Percentiles rank a stretch among this genome's conserved stretches.
Conservation (phyloP, 2,797 vertebrate genomes). For the Sylvilagus floridanus region DNA sequence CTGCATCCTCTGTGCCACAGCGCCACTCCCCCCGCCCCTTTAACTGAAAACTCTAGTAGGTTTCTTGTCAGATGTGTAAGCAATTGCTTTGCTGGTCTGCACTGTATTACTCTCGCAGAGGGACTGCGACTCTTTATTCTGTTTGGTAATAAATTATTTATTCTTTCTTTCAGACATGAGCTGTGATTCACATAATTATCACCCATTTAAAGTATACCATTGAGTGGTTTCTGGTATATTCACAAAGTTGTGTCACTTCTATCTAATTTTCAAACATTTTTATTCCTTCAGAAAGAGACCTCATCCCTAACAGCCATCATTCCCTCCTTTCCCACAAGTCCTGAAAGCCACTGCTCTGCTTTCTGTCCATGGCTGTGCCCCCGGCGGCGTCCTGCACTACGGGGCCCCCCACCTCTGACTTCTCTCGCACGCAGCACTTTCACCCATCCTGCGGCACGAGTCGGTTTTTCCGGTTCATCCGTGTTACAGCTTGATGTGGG, state of each 20-base stretch:
- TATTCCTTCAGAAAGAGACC: neutral
- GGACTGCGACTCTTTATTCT: neutral
- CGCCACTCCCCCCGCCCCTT: neutral
- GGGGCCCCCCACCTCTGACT: neutral
- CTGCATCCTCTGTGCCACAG: no score
- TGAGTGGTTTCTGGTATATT: neutral
- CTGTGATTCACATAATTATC: neutral
- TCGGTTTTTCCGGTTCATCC: neutral
- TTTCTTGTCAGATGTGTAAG: neutral
- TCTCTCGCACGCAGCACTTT: neutral
- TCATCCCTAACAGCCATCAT: neutral
- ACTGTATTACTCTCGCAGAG: neutral
- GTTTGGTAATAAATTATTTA: neutral
- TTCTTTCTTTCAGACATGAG: neutral
- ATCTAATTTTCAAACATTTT: neutral
- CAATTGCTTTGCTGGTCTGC: neutral
- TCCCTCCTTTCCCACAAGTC: neutral
- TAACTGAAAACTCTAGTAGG: neutral
- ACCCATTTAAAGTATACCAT: neutral
- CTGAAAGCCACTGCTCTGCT: neutral
- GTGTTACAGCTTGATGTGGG: no score
- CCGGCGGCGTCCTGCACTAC: fast-evolving
- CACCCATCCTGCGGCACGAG: neutral
- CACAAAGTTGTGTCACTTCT: neutral
- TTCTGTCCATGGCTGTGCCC: neutral